These are phyloP conservation scores for Drosophila rellima DNA, from an alignment of 2,888 invertebrate species.

Conservation along the genomic window DNA sequence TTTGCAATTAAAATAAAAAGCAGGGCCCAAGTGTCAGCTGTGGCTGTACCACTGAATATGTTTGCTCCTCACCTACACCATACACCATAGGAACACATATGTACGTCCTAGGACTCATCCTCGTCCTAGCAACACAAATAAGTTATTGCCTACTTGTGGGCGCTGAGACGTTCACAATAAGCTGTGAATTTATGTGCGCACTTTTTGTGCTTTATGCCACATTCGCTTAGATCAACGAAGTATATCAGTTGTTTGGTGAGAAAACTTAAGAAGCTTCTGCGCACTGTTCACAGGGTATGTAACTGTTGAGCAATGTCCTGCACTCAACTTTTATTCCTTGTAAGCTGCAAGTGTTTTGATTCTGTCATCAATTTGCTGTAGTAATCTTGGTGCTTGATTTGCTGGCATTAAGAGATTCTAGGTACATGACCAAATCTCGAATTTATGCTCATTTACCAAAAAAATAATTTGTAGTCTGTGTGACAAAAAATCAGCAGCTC, in stretches of 20 bases:
- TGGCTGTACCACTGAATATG: constrained; percentile 32
- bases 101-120: constrained; percentile 5
- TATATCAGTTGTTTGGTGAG: neutral
- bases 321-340: constrained; percentile 8
- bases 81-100: constrained; percentile 4
- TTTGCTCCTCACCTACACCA: constrained; percentile 8
- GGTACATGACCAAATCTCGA: constrained; percentile 19
- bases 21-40: constrained; percentile 60
- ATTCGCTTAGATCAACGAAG: constrained; percentile 3
- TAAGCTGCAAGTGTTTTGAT: constrained; percentile 20
- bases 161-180: constrained; percentile 56
- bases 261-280: neutral
- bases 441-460: constrained; percentile 32
- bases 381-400: constrained; percentile 48
- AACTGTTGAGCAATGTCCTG: neutral
- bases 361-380: constrained; percentile 39
- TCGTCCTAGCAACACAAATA: constrained; percentile 59
- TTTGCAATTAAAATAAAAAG: constrained; percentile 77
- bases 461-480: constrained; percentile 51
- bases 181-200: constrained; percentile 67
- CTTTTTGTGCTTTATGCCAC: constrained; percentile 31
- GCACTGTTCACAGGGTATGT: constrained; percentile 16
- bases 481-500: constrained; percentile 34
- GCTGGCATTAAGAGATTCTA: constrained; percentile 31
- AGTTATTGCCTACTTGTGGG: constrained; percentile 77